Conservation (phyloP, 2,888 invertebrate genomes). For the Chymomyza amoena region DNA sequence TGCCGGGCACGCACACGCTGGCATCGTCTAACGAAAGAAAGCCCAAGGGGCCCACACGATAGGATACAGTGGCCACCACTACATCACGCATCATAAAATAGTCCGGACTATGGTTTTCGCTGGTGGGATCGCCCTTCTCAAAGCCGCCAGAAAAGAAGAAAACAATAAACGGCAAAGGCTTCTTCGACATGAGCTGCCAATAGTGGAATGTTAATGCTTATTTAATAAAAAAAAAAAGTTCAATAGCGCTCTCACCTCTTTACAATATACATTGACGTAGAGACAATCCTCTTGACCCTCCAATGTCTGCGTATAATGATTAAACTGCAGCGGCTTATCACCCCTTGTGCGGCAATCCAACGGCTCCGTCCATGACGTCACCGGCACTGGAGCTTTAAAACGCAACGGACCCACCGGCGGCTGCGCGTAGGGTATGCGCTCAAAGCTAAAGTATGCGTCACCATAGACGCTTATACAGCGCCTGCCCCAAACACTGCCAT, state of each 20-base stretch:
- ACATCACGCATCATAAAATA: slow-evolving; percentile 79
- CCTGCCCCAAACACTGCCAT: slow-evolving; percentile 69
- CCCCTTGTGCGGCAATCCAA: slow-evolving; percentile 75
- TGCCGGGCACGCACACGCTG: slow-evolving; percentile 79
- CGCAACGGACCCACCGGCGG: slow-evolving; percentile 78
- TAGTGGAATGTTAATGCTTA: background rate
- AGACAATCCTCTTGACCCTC: slow-evolving; percentile 80
- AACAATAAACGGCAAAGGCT: slow-evolving; percentile 76
- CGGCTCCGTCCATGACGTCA: slow-evolving; percentile 75
- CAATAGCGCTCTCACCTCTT: slow-evolving; percentile 54
- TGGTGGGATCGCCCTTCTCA: slow-evolving; percentile 76
- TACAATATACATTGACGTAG: slow-evolving; percentile 79
- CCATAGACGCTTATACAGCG: slow-evolving; percentile 56
- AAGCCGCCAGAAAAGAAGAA: slow-evolving; percentile 80
- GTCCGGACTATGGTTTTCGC: slow-evolving; percentile 77
- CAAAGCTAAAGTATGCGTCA: slow-evolving; percentile 63
- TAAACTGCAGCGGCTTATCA: slow-evolving; percentile 74
- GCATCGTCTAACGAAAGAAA: slow-evolving; percentile 79
- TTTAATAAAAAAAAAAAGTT: background rate
- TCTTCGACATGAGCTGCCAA: slow-evolving; percentile 33
- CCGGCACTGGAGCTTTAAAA: slow-evolving; percentile 77
- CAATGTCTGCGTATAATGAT: slow-evolving; percentile 63
- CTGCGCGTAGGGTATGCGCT: slow-evolving; percentile 72
- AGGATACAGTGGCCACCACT: slow-evolving; percentile 79
- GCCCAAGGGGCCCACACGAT: slow-evolving; percentile 79